These are phyloP conservation scores for Acanthurus lineatus DNA, from an alignment of 2,797 vertebrate genomes.

Conservation along the genomic window DNA sequence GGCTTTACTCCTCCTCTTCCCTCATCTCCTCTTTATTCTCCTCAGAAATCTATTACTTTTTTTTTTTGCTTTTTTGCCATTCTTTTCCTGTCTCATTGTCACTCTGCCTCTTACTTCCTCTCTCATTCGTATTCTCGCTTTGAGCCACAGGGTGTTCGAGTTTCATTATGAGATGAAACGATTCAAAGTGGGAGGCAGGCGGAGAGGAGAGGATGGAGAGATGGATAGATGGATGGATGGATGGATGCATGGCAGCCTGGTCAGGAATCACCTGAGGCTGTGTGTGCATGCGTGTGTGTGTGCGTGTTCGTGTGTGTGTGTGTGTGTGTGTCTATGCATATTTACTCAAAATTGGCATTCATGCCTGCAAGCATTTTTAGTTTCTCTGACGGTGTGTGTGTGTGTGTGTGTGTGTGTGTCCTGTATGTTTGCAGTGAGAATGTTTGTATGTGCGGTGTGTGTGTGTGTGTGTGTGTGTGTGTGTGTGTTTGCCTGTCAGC, in stretches of 20 bases:
- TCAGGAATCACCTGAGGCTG: conserved; percentile 68
- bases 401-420: conserved; percentile 19
- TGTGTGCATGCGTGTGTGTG: conserved; percentile 37
- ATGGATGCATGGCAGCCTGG: conserved; percentile 66
- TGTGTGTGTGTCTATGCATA: conserved; percentile 53
- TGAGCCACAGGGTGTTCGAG: conserved; percentile 59
- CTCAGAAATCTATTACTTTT: conserved; percentile 15
- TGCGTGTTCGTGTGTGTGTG: conserved; percentile 9
- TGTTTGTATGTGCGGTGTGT: conserved; percentile 29
- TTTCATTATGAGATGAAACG: conserved; percentile 73
- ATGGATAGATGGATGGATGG: conserved; percentile 6
- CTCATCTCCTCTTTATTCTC: background rate
- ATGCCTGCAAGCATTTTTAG: conserved; percentile 58
- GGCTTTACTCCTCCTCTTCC: conserved; percentile 39
- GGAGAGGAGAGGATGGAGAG: conserved; percentile 47
- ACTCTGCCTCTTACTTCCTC: conserved; percentile 19
- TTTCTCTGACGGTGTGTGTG: conserved; percentile 28
- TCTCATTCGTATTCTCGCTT: conserved; percentile 53
- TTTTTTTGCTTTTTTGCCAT: background rate
- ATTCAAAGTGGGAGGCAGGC: conserved; percentile 71
- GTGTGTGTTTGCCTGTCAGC: conserved; percentile 29
- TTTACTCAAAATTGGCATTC: conserved; percentile 72
- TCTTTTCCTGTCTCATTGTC: conserved; percentile 22
- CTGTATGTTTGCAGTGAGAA: conserved; percentile 46
- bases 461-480: conserved; percentile 16